These are phyloP conservation scores for Molossus molossus DNA, from an alignment of 2,797 vertebrate genomes.

Conservation along the genomic window DNA sequence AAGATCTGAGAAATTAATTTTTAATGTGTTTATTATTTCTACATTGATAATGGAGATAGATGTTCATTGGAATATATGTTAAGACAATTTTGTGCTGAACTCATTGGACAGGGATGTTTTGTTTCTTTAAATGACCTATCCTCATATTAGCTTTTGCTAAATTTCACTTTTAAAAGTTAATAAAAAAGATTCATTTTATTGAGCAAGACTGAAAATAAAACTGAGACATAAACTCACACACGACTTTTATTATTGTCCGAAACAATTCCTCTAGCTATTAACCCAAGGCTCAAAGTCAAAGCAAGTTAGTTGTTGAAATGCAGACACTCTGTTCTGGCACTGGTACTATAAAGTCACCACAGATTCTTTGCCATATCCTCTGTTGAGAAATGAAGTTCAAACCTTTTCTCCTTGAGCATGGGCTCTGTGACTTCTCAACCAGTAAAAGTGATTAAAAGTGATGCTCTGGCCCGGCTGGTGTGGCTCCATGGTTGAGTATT, in stretches of 20 bases:
- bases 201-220: constrained; percentile 76
- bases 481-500: too few relatives aligned
- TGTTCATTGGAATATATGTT: constrained; percentile 33
- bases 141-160: constrained; percentile 10
- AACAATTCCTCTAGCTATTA: constrained; percentile 64
- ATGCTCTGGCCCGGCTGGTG: too few relatives aligned
- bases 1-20: not conserved
- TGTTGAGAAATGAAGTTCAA: not conserved
- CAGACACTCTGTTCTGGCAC: not conserved
- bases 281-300: not conserved
- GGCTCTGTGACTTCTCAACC: not conserved
- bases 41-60: not conserved
- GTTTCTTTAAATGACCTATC: constrained; percentile 19
- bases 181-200: constrained; percentile 79
- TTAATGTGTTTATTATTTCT: constrained; percentile 10
- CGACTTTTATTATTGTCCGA: constrained; percentile 41
- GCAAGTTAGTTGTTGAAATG: not conserved
- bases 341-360: not conserved
- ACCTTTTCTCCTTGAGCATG: not conserved
- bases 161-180: constrained; percentile 71
- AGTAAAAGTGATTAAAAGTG: not conserved
- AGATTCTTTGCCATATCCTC: not conserved
- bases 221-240: constrained; percentile 74
- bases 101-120: not conserved
- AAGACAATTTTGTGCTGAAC: not conserved